Evolutionary conservation across 64 coral and sea anemone species (phyloP), one percentile per base, ranked within the genome.

Genomic region (Anthopleura sola): DNA sequence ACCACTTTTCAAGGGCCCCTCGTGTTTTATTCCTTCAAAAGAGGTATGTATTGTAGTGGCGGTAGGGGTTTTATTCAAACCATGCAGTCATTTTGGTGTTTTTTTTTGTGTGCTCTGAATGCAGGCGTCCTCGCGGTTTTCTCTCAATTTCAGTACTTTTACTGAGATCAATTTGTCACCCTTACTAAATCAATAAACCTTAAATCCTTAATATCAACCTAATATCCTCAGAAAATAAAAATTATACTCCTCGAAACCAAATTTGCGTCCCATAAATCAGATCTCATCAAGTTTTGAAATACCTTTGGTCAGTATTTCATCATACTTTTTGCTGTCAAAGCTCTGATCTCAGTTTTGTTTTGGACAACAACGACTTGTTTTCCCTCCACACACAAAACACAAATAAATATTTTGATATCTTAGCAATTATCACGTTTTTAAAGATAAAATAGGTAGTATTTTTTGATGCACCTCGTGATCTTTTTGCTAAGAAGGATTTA

Each of bases 11-110:
- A 87, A 87, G 49, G 97, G 97, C 0, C 90, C 97, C 23, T 90
- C 97, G 37, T 87, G 32, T 40, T 99, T 99, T 58, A 92, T 99
- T 64, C 87, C 97, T 77, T 99, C 97, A 21, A 88, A 91, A 90
- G 93, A 99, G 91, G 97, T 99, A 87, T 74, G 51, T 78, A 76
- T 76, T 58, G 82, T 68, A 29, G 10, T 68, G 17, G 36, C 37
- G 60, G 66, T 5, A 38, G 33, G 62, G n/a, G 7, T 34, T 77
- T 46, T 78, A 31, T 37, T 26, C 9, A 81, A 0, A 13, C n/a
- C 32, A 54, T 28, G 58, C 58, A 32, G n/a, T 5, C 9, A 66
- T 66, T 4, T 23, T 26, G 60, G 24, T n/a, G 23, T 0, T 4
- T 29, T 66, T 66, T 64, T 66, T 66, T 66, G 60, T 66, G 55